Conservation (phyloP, 2,797 vertebrate genomes). For the Xyrichtys novacula region DNA sequence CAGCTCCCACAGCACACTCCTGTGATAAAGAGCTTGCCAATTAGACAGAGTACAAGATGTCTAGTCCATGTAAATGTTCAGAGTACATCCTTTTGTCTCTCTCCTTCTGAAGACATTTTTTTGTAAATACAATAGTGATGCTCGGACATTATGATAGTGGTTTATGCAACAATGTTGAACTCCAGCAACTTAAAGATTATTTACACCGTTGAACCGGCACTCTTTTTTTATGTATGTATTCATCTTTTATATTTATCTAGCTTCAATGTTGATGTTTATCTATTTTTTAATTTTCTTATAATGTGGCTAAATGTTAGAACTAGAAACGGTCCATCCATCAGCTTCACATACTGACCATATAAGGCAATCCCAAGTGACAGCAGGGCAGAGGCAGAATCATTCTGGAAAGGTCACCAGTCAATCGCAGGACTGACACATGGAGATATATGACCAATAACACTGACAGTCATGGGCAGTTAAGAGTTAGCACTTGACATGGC, state of each 20-base stretch:
- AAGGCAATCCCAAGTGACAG: neutral
- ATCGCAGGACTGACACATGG: neutral
- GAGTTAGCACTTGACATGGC: neutral
- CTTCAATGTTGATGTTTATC: no score
- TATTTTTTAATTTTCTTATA: neutral
- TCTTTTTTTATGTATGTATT: neutral
- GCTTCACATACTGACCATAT: neutral
- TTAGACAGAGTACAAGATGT: constrained; percentile 25
- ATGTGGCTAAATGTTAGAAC: neutral
- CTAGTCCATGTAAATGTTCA: constrained; percentile 7
- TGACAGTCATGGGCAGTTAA: neutral
- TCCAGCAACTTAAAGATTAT: neutral
- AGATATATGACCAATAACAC: neutral
- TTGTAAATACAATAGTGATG: neutral
- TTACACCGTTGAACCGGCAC: neutral
- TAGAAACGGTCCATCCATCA: neutral
- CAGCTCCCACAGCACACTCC: constrained; percentile 1
- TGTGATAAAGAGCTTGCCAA: constrained; percentile 16
- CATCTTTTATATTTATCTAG: neutral
- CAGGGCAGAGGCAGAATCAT: neutral
- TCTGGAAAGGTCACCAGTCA: neutral
- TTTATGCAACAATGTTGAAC: neutral
- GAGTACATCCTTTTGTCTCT: neutral
- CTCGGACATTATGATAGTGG: neutral
- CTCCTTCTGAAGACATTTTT: neutral